A percentile compares a stretch with the other conserved stretches of the same genome.
Evolutionary conservation across 2,113 vertebrate species (phyloP).

Genomic region (Toxotes jaculatrix): DNA sequence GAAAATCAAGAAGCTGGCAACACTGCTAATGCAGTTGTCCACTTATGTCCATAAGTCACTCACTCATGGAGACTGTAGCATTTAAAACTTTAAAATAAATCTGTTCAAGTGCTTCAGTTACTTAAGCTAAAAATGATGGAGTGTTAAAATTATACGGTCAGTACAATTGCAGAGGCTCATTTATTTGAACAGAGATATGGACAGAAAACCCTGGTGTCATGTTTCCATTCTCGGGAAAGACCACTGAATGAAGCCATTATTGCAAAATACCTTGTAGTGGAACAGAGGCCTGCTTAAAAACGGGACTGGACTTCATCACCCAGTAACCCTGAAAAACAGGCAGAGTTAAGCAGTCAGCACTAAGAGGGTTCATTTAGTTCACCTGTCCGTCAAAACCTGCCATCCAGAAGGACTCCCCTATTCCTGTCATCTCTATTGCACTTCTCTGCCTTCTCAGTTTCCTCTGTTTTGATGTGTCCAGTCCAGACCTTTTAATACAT

Average conservation of each 20-base stretch:
- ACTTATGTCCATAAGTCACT: background rate
- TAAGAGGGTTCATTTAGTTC: slow-evolving; percentile 62
- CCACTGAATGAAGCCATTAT: background rate
- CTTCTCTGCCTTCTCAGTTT: slow-evolving; percentile 46
- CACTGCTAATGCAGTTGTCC: background rate
- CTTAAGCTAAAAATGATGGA: no score
- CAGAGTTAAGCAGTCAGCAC: slow-evolving; percentile 26
- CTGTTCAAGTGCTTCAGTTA: no score
- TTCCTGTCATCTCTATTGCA: slow-evolving; percentile 41
- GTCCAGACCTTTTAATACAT: slow-evolving; percentile 72
- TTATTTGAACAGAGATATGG: background rate
- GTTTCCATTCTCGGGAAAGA: background rate
- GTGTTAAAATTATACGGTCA: background rate
- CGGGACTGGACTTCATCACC: background rate
- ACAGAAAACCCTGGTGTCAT: background rate
- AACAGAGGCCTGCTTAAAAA: background rate
- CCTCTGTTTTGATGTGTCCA: slow-evolving; percentile 72
- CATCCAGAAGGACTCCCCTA: slow-evolving; percentile 39
- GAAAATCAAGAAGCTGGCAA: background rate
- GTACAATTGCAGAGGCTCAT: background rate
- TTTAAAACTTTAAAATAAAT: no score
- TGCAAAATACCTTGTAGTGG: background rate
- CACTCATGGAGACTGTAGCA: no score
- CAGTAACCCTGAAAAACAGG: background rate
- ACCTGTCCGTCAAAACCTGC: slow-evolving; percentile 69